These are phyloP conservation scores for Cantharis flavilabris DNA, from an alignment of 2,888 invertebrate genomes.

Conservation along the genomic window DNA sequence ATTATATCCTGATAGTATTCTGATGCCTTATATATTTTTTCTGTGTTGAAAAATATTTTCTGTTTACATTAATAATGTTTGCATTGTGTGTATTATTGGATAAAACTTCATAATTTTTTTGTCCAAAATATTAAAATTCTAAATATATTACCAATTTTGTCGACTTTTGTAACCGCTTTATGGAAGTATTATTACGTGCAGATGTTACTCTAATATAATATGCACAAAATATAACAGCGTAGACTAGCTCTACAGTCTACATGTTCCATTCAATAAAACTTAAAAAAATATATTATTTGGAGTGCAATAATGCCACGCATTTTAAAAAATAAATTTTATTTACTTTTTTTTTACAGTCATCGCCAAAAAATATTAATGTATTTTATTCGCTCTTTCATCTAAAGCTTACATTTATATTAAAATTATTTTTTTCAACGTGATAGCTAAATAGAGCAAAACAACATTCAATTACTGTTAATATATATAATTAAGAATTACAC, in stretches of 20 bases:
- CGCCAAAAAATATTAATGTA: not conserved
- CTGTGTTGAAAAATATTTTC: conserved; percentile 20
- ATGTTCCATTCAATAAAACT: conserved; percentile 2
- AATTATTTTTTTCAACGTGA: not conserved
- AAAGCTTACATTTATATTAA: not conserved
- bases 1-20: conserved; percentile 27
- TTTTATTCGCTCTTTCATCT: not conserved
- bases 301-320: not conserved
- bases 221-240: conserved; percentile 1
- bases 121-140: not conserved
- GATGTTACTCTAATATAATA: conserved; percentile 10
- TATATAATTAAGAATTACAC: not conserved
- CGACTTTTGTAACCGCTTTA: conserved; percentile 11
- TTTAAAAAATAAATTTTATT: not conserved
- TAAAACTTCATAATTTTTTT: not conserved
- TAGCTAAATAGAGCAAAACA: not conserved
- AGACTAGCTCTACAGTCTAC: not conserved
- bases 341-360: not conserved
- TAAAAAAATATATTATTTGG: not conserved
- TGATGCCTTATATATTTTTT: conserved; percentile 22
- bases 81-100: not conserved
- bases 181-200: conserved; percentile 16
- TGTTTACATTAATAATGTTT: conserved; percentile 18
- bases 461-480: not conserved
- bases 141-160: not conserved